phyloP scores from a whole-genome alignment of 2,888 invertebrate genomes.

The Lasioglossum marginatum region DNA sequence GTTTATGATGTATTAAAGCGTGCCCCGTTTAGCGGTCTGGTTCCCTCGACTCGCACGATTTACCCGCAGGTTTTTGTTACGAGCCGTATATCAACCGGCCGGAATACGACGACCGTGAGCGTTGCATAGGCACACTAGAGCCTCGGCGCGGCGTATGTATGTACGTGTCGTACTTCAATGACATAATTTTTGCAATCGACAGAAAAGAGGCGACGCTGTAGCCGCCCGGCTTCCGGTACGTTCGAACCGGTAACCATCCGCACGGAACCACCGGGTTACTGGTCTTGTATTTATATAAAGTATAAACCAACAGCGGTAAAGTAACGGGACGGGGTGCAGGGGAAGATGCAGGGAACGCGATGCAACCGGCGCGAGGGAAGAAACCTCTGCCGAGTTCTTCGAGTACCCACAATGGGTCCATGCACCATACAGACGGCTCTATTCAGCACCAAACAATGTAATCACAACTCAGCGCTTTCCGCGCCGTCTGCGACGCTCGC shows the following conservation, averaged over 20 bases:
- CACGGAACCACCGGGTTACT: constrained; percentile 70
- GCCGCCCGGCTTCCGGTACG: constrained; percentile 56
- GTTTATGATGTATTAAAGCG: constrained; percentile 45
- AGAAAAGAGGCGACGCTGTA: constrained; percentile 35
- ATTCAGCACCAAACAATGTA: constrained; percentile 79
- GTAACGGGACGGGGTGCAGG: constrained; percentile 28
- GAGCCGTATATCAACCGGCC: constrained; percentile 45
- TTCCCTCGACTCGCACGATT: constrained; percentile 6
- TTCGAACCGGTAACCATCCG: constrained; percentile 68
- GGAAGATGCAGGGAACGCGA: constrained; percentile 11
- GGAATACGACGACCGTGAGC: constrained; percentile 27
- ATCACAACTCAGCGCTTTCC: constrained; percentile 81
- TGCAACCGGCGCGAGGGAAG: constrained; percentile 25
- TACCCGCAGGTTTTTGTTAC: constrained; percentile 20
- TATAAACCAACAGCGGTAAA: constrained; percentile 63
- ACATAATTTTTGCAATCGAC: constrained; percentile 59
- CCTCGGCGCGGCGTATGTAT: neutral
- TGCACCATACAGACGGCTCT: constrained; percentile 76
- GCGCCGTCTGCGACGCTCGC: constrained; percentile 66
- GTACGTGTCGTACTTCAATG: constrained; percentile 59
- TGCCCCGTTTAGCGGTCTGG: constrained; percentile 8
- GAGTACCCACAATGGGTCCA: constrained; percentile 72
- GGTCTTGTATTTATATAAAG: constrained; percentile 76
- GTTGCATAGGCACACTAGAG: constrained; percentile 33
- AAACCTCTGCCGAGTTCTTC: constrained; percentile 59